Evolutionary conservation across 1,140 invertebrate genomes (phyloP).

Genomic region (Bombus huntii): DNA sequence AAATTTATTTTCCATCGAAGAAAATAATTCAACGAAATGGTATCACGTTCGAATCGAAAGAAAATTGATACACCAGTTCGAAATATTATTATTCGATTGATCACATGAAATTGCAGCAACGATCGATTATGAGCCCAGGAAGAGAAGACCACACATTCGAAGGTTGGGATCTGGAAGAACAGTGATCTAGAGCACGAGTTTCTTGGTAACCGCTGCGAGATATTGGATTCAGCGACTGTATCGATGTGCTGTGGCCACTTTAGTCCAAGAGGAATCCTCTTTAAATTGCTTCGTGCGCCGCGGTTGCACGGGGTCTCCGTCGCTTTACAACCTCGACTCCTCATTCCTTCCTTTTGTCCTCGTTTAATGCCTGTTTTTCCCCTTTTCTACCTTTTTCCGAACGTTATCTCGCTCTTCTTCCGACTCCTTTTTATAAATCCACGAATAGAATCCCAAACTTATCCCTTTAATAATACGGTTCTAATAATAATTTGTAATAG

Average conservation of each 20-base stretch:
- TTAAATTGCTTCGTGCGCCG: constrained; percentile 24
- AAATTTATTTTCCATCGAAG: not conserved
- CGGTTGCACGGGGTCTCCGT: not conserved
- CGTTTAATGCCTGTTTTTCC: not conserved
- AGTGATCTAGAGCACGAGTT: constrained; percentile 20
- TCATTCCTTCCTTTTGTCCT: not conserved
- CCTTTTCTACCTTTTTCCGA: not conserved
- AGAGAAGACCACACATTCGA: not conserved
- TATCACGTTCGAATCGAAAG: not conserved
- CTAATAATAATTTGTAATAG: not conserved
- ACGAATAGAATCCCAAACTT: not conserved
- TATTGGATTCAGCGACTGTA: constrained; percentile 39
- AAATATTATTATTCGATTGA: not conserved
- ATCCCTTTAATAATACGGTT: not conserved
- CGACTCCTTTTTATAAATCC: not conserved
- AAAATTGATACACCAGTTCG: not conserved
- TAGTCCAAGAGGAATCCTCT: constrained; percentile 23
- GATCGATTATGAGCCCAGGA: constrained; percentile 1
- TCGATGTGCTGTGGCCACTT: constrained; percentile 35
- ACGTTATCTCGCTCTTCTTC: not conserved
- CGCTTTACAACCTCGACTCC: constrained; percentile 20
- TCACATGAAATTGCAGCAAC: too few species aligned
- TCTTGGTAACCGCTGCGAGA: constrained; percentile 44
- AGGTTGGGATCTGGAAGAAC: not conserved
- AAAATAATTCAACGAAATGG: not conserved